Evolutionary conservation across 2,797 vertebrate species (phyloP).

Genomic region (Botia kubotai): DNA sequence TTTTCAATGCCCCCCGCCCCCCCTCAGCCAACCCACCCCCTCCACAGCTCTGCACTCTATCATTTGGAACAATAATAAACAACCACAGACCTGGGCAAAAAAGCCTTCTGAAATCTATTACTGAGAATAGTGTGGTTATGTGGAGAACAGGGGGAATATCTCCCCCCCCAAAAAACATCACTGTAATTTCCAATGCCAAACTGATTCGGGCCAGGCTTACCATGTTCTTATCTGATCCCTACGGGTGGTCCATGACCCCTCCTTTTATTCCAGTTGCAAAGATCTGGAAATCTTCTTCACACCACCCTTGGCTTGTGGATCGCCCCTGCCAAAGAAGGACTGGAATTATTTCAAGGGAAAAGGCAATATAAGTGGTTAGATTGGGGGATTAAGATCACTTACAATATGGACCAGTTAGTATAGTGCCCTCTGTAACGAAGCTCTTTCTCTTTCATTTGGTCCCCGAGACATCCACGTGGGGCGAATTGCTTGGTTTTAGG

Average conservation of each 20-base stretch:
- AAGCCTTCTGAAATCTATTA: slow-evolving; percentile 77
- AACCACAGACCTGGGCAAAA: slow-evolving; percentile 66
- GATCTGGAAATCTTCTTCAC: slow-evolving; percentile 69
- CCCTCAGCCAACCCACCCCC: slow-evolving; percentile 43
- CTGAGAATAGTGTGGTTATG: slow-evolving; percentile 72
- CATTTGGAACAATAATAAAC: slow-evolving; percentile 82
- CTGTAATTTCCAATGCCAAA: slow-evolving; percentile 77
- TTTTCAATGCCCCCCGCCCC: slow-evolving; percentile 61
- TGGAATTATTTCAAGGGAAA: slow-evolving; percentile 59
- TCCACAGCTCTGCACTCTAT: slow-evolving; percentile 75
- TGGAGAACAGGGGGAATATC: slow-evolving; percentile 49
- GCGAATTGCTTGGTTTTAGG: slow-evolving; percentile 33
- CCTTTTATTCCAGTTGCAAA: slow-evolving; percentile 54
- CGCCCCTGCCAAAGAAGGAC: slow-evolving; percentile 56
- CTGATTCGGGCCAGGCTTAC: slow-evolving; percentile 77
- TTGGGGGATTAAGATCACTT: slow-evolving; percentile 56
- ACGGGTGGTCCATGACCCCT: slow-evolving; percentile 73
- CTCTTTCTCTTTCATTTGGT: slow-evolving; percentile 52
- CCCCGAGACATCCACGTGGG: slow-evolving; percentile 41
- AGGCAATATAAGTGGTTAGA: slow-evolving; percentile 57
- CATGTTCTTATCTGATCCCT: slow-evolving; percentile 78
- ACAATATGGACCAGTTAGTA: slow-evolving; percentile 61
- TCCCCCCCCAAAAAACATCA: slow-evolving; percentile 63
- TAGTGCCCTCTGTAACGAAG: slow-evolving; percentile 51
- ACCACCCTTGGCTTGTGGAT: slow-evolving; percentile 60